phyloP scores from a whole-genome alignment of 2,113 vertebrate genomes.

The Gallinago paraguaiae region DNA sequence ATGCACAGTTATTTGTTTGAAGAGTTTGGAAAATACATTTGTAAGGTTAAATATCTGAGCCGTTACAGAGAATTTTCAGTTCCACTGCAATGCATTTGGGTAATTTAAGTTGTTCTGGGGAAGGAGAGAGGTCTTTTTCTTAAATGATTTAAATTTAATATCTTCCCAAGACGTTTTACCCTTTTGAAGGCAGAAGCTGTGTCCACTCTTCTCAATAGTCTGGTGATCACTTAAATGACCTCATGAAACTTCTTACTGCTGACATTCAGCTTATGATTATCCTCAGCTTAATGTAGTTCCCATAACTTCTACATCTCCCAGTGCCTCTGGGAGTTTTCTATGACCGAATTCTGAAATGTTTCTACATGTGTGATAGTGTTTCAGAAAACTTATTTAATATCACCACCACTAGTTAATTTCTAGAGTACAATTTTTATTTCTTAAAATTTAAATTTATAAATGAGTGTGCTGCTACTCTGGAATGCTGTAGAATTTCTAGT shows the following conservation, averaged over 20 bases:
- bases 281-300: neutral
- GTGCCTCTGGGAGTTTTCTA: neutral
- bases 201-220: neutral
- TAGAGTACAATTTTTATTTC: neutral
- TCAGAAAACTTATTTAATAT: neutral
- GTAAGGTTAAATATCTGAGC: fast-evolving
- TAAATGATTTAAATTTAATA: neutral
- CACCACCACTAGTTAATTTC: neutral
- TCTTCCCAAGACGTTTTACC: neutral
- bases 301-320: neutral
- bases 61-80: neutral
- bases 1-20: neutral
- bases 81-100: neutral
- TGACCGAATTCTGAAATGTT: neutral
- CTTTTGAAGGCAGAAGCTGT: neutral
- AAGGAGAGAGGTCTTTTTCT: neutral
- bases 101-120: neutral
- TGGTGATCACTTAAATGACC: neutral
- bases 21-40: neutral
- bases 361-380: neutral
- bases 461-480: neutral
- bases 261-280: neutral
- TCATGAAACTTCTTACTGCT: neutral
- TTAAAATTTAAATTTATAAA: neutral
- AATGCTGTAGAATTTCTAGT: neutral